A percentile compares a stretch with the other conserved stretches of the same genome.
These are phyloP conservation scores for Urosaurus nigricauda DNA, from an alignment of 2,797 vertebrate species.

Conservation along the genomic window DNA sequence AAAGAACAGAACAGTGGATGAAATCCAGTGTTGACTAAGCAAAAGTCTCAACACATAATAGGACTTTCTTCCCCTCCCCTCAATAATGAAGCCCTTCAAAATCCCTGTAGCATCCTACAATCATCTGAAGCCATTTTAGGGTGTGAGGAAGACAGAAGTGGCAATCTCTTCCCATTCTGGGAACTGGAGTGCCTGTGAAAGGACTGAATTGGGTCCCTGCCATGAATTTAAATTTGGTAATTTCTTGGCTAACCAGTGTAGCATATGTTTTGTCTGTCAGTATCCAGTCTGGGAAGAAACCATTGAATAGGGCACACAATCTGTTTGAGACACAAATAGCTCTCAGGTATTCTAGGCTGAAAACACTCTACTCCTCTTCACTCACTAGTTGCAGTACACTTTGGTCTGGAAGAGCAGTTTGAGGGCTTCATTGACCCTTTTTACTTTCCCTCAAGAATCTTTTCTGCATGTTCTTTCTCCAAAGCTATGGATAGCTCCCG, in stretches of 20 bases:
- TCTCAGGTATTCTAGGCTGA: not conserved
- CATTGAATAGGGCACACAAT: constrained; percentile 27
- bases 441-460: not conserved
- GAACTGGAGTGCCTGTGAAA: not conserved
- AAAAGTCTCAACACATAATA: not conserved
- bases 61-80: not conserved
- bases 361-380: not conserved
- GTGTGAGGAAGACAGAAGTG: not conserved
- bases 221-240: constrained; percentile 49
- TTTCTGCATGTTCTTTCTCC: not conserved
- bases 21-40: not conserved
- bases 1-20: constrained; percentile 28
- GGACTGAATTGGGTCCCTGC: not conserved
- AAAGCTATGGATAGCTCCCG: not conserved
- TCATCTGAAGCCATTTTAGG: not conserved
- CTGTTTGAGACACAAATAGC: not conserved
- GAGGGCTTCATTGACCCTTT: not conserved
- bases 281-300: not conserved
- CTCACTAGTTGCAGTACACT: not conserved
- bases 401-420: not conserved
- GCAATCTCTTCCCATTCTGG: not conserved
- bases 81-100: not conserved
- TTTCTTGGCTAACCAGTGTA: not conserved
- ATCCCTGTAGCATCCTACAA: not conserved
- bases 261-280: not conserved